Conservation (phyloP, 2,113 vertebrate genomes). For the Urocynchramus pylzowi region DNA sequence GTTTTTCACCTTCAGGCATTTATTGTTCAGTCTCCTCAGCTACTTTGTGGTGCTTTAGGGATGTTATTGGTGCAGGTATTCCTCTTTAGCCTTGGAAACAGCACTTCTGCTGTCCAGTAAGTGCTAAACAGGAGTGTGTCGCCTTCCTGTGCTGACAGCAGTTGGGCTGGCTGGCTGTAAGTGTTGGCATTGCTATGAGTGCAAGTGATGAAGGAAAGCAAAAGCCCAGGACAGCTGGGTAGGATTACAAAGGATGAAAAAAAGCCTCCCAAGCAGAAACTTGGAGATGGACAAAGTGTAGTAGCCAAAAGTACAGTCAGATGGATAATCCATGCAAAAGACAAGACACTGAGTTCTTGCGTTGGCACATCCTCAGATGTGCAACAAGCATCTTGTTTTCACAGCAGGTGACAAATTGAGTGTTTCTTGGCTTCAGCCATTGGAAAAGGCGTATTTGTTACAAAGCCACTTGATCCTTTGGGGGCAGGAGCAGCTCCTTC, state of each 20-base stretch:
- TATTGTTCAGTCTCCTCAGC: not conserved
- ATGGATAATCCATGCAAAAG: not conserved
- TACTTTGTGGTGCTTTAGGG: not conserved
- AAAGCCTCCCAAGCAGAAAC: not conserved
- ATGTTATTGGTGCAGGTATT: not conserved
- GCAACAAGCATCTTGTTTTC: not conserved
- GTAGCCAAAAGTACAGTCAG: not conserved
- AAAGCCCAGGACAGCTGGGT: not conserved
- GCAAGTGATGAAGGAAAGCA: not conserved
- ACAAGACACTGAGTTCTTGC: not conserved
- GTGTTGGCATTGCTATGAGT: not conserved
- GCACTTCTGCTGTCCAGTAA: not conserved
- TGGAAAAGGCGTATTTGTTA: fast-evolving
- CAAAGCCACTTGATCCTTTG: not conserved
- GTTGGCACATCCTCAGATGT: not conserved
- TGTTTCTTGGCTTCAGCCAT: not conserved
- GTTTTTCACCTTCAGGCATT: not conserved
- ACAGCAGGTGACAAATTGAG: not conserved
- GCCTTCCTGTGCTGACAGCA: conserved; percentile 10
- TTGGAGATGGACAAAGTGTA: not conserved
- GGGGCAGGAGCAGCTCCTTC: not conserved
- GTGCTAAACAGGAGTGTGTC: not conserved
- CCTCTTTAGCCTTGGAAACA: not conserved
- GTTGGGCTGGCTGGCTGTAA: not conserved
- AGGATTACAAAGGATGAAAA: not conserved